phyloP scores from a whole-genome alignment of 2,113 vertebrate genomes.

The Antennarius striatus region DNA sequence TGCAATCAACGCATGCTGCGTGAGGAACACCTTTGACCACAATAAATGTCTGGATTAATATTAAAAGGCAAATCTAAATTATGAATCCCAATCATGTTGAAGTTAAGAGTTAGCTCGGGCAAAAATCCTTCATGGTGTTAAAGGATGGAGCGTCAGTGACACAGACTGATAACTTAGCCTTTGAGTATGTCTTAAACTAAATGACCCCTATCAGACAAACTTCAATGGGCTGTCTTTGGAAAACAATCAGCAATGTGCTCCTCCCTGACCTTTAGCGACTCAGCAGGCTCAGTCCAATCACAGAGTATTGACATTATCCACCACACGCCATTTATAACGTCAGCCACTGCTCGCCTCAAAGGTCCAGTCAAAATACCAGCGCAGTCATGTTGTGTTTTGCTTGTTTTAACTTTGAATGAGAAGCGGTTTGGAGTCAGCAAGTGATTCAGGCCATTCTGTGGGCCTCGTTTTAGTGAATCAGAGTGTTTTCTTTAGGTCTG shows the following conservation, averaged over 20 bases:
- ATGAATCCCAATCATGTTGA: too few relatives aligned
- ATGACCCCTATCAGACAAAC: constrained; percentile 75
- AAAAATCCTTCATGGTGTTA: constrained; percentile 26
- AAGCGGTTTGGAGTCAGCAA: background rate
- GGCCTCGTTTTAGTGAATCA: constrained; percentile 10
- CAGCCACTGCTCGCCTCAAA: constrained; percentile 53
- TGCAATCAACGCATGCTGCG: too few relatives aligned
- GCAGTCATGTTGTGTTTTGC: constrained; percentile 68
- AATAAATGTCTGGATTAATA: too few relatives aligned
- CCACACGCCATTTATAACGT: constrained; percentile 74
- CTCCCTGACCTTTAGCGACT: constrained; percentile 76
- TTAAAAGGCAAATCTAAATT: too few relatives aligned
- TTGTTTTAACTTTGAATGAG: constrained; percentile 41
- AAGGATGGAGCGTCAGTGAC: constrained; percentile 50
- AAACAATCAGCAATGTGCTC: constrained; percentile 77
- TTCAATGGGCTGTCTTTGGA: constrained; percentile 73
- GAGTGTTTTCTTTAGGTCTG: constrained; percentile 10
- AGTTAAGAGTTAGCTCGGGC: background rate
- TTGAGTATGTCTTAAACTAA: constrained; percentile 63
- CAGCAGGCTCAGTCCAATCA: constrained; percentile 72
- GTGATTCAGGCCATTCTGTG: constrained; percentile 24
- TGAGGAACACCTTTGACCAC: too few relatives aligned
- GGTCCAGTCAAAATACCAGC: constrained; percentile 69
- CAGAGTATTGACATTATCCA: constrained; percentile 77
- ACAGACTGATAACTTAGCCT: constrained; percentile 70